phyloP scores from a whole-genome alignment of 2,888 invertebrate species.

The Liopterus haemorrhoidalis region DNA sequence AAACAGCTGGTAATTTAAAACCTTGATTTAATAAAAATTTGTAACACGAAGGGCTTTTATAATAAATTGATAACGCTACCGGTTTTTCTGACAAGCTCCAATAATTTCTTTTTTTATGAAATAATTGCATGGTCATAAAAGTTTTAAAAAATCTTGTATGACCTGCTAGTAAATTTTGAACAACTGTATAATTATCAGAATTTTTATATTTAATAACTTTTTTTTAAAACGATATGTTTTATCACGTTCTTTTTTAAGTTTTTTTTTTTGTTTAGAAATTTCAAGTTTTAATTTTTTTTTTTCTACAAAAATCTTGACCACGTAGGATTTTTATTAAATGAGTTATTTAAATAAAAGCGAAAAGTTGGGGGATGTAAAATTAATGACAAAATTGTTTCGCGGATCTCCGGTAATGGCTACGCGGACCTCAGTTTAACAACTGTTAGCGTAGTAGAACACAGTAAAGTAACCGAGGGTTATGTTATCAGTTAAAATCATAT shows the following conservation, averaged over 20 bases:
- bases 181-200: neutral
- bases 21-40: slow-evolving; percentile 6
- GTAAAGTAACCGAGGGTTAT: too few species aligned
- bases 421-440: too few species aligned
- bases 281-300: neutral
- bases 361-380: too few species aligned
- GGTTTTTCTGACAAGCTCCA: slow-evolving; percentile 8
- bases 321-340: neutral
- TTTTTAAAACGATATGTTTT: neutral
- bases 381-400: too few species aligned
- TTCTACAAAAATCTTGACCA: too few species aligned
- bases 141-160: neutral
- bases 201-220: too few species aligned
- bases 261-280: neutral
- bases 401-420: too few species aligned
- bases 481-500: too few species aligned
- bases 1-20: slow-evolving; percentile 6
- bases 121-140: slow-evolving; percentile 12
- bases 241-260: neutral
- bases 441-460: too few species aligned
- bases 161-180: neutral
- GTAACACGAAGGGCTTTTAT: slow-evolving; percentile 11
- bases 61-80: slow-evolving; percentile 10
- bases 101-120: slow-evolving; percentile 5
- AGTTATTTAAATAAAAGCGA: neutral